Evolutionary conservation across 1,140 invertebrate genomes (phyloP).

Genomic region (Sycophaga agraensis): DNA sequence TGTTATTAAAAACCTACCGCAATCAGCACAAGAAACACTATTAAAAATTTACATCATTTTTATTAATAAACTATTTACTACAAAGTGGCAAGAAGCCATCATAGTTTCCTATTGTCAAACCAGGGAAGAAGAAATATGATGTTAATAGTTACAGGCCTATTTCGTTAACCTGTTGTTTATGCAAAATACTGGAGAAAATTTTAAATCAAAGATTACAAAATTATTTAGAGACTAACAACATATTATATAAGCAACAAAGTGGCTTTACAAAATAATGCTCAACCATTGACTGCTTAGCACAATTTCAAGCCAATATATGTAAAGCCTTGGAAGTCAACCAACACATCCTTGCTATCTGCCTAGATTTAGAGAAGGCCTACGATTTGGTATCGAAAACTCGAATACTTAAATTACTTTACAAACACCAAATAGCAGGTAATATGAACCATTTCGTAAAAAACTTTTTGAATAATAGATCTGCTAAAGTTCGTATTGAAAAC

Average conservation of each 20-base stretch:
- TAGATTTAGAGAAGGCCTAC: conserved; percentile 38
- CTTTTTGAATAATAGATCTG: conserved; percentile 24
- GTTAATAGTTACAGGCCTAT: conserved; percentile 36
- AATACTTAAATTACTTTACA: conserved; percentile 8
- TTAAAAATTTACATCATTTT: too few species aligned
- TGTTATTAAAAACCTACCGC: too few species aligned
- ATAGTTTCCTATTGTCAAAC: conserved; percentile 30
- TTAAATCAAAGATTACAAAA: conserved; percentile 19
- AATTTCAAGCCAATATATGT: conserved; percentile 27
- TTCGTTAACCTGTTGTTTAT: too few species aligned
- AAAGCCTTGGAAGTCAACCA: conserved; percentile 31
- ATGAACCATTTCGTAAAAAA: conserved; percentile 21
- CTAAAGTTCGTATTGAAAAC: background rate
- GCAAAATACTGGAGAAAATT: conserved; percentile 22
- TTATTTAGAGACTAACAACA: conserved; percentile 25
- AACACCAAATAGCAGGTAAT: conserved; percentile 20
- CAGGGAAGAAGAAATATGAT: conserved; percentile 32
- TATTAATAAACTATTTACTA: too few species aligned
- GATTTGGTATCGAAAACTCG: conserved; percentile 25
- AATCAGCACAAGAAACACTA: too few species aligned
- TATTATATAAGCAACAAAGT: conserved; percentile 25
- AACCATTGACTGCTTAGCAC: conserved; percentile 29
- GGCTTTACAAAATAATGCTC: conserved; percentile 28
- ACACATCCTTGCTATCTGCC: conserved; percentile 27
- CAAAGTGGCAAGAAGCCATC: too few species aligned